Evolutionary conservation across 2,797 vertebrate genomes (phyloP).

Genomic region (Sandelia bainsii): DNA sequence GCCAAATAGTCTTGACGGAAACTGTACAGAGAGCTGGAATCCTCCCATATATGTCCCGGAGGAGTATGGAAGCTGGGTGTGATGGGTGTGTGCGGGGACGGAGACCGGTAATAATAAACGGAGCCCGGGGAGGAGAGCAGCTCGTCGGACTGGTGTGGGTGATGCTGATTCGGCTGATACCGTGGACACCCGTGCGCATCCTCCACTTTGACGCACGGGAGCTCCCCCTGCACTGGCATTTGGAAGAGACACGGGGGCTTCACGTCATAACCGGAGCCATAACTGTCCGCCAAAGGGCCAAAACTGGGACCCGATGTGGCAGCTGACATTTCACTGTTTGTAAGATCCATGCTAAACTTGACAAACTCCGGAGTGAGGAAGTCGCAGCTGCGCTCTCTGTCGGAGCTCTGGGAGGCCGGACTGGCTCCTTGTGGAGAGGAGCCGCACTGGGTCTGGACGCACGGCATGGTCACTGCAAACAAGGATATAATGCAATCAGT

Average conservation of each 20-base stretch:
- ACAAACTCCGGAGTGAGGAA: conserved; percentile 98
- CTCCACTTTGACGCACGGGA: conserved; percentile 94
- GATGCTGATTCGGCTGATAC: conserved; percentile 88
- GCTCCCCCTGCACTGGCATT: conserved; percentile 91
- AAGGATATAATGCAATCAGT: conserved; percentile 49
- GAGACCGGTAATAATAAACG: conserved; percentile 91
- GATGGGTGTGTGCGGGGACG: conserved; percentile 87
- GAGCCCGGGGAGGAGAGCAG: conserved; percentile 89
- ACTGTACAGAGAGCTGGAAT: conserved; percentile 90
- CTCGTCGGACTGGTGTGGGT: conserved; percentile 89
- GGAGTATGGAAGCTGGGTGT: conserved; percentile 88
- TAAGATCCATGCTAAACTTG: conserved; percentile 99
- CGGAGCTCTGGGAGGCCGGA: conserved; percentile 92
- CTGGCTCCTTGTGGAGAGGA: conserved; percentile 97
- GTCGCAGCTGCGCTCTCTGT: conserved; percentile 94
- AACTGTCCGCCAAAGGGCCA: conserved; percentile 86
- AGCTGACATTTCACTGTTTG: conserved; percentile 95
- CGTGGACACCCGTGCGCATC: conserved; percentile 92
- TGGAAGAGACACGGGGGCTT: conserved; percentile 97
- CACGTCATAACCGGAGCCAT: conserved; percentile 91
- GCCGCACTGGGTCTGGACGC: conserved; percentile 97
- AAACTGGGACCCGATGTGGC: conserved; percentile 87
- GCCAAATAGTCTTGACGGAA: conserved; percentile 94
- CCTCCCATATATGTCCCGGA: conserved; percentile 91
- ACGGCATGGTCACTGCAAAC: conserved; percentile 93